Conservation (phyloP, 2,113 vertebrate species). For the Oreochromis aureus region DNA sequence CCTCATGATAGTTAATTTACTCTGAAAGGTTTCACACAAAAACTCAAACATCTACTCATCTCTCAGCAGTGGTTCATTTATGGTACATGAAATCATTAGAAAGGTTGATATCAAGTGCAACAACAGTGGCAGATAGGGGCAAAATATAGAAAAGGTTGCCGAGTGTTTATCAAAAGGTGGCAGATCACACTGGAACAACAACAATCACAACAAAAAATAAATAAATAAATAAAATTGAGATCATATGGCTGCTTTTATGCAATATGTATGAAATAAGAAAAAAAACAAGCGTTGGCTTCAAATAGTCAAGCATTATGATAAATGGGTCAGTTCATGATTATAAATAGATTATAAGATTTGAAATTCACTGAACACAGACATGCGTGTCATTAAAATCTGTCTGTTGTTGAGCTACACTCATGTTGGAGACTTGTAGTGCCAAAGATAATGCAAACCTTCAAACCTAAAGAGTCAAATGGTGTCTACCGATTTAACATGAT, state of each 20-base stretch:
- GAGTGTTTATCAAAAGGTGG: not conserved
- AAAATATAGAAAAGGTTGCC: not conserved
- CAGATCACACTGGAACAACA: not conserved
- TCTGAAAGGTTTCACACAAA: not conserved
- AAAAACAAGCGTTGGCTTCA: not conserved
- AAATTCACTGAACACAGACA: not conserved
- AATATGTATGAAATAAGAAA: not conserved
- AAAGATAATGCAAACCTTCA: not conserved
- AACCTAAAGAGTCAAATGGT: not conserved
- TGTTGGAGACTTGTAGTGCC: not conserved
- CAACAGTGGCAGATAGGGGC: not conserved
- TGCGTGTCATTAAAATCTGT: not conserved
- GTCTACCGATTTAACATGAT: not conserved
- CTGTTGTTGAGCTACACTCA: not conserved
- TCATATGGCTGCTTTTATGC: not conserved
- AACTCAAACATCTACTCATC: not conserved
- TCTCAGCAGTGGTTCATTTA: not conserved
- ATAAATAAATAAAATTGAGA: not conserved
- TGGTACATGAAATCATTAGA: not conserved
- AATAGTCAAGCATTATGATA: not conserved
- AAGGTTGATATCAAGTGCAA: not conserved
- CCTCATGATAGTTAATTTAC: not conserved
- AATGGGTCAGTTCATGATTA: not conserved
- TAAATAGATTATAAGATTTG: not conserved
- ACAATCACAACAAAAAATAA: not conserved